These are phyloP conservation scores for Hydrotaea diabolus DNA, from an alignment of 2,888 invertebrate genomes.

Conservation along the genomic window DNA sequence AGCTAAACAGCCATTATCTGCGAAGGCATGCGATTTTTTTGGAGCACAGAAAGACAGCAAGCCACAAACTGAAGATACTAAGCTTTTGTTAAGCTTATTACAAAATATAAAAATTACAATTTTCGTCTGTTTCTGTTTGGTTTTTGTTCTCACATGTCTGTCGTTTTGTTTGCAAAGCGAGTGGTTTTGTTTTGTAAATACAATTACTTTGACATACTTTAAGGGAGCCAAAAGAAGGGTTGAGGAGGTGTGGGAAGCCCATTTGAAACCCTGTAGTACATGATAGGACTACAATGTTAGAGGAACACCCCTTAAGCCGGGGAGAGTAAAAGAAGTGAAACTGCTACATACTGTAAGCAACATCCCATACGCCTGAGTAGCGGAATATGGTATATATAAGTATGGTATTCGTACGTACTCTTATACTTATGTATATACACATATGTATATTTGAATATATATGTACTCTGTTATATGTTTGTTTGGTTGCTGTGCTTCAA, in stretches of 20 bases:
- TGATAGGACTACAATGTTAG: not conserved
- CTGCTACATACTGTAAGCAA: too few relatives aligned
- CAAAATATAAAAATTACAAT: slow-evolving; percentile 43
- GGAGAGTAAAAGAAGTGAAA: too few relatives aligned
- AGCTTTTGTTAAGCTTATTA: slow-evolving; percentile 59
- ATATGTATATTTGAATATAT: too few relatives aligned
- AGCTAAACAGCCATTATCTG: not conserved
- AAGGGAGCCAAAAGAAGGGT: slow-evolving; percentile 1
- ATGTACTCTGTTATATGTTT: not conserved
- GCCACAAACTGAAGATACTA: not conserved
- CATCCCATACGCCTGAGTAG: too few relatives aligned
- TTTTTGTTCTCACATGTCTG: not conserved
- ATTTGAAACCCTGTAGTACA: too few relatives aligned
- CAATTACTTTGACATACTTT: slow-evolving; percentile 63
- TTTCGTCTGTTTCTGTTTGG: not conserved
- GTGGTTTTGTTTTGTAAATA: slow-evolving; percentile 14
- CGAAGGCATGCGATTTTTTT: not conserved
- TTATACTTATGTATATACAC: too few relatives aligned
- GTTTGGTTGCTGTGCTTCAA: not conserved
- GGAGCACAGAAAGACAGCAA: not conserved
- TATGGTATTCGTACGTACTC: too few relatives aligned
- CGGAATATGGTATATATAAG: too few relatives aligned
- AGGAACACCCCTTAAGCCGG: too few relatives aligned
- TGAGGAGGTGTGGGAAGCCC: too few relatives aligned
- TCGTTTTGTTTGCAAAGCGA: not conserved